These are phyloP conservation scores for Agrypnus murinus DNA, from an alignment of 2,888 invertebrate genomes.

Conservation along the genomic window DNA sequence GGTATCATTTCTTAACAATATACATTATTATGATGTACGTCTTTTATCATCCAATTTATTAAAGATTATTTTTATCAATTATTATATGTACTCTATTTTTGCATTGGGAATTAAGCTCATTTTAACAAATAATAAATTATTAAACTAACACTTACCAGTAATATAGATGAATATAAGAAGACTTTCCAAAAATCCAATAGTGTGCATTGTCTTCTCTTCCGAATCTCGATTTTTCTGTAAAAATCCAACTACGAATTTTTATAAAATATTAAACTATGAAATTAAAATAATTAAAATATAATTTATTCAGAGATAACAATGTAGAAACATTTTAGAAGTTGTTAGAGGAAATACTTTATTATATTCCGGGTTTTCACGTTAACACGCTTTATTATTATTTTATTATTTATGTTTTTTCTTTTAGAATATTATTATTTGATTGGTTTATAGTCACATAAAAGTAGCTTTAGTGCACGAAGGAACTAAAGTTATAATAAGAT, in stretches of 20 bases:
- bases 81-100: too few species aligned
- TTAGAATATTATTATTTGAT: slow-evolving; percentile 12
- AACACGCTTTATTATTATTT: slow-evolving; percentile 18
- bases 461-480: slow-evolving; percentile 14
- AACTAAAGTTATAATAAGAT: slow-evolving; percentile 7
- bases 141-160: slow-evolving; percentile 40
- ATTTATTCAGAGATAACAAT: neutral
- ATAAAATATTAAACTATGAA: neutral
- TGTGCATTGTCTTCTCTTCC: slow-evolving; percentile 19
- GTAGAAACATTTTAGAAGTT: neutral
- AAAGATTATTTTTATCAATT: too few species aligned
- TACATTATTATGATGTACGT: too few species aligned
- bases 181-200: slow-evolving; percentile 32
- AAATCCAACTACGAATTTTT: slow-evolving; percentile 1
- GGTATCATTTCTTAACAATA: too few species aligned
- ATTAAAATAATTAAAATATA: neutral
- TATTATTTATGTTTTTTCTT: slow-evolving; percentile 11
- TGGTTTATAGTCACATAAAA: slow-evolving; percentile 23
- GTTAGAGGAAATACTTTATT: slow-evolving; percentile 13
- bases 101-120: too few species aligned
- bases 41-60: too few species aligned
- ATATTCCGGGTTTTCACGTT: neutral
- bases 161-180: slow-evolving; percentile 30
- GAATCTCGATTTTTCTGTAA: slow-evolving; percentile 33
- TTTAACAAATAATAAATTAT: too few species aligned